These are phyloP conservation scores for Agrochola macilenta DNA, from an alignment of 2,888 invertebrate genomes.

Conservation along the genomic window DNA sequence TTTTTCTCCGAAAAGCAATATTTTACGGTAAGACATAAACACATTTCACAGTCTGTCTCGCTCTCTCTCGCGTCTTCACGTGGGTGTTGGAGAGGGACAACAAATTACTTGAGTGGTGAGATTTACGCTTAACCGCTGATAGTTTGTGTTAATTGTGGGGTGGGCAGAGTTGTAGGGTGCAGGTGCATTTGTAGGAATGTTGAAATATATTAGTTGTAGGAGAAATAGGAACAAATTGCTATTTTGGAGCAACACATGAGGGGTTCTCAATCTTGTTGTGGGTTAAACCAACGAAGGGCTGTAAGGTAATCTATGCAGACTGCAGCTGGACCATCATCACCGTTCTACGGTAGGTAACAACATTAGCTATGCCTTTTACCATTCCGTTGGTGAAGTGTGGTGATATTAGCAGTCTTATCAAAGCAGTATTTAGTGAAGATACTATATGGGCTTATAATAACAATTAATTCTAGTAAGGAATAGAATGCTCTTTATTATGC, in stretches of 20 bases:
- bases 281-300: not conserved
- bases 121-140: constrained; percentile 58
- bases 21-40: constrained; percentile 62
- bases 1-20: constrained; percentile 57
- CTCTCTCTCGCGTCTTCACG: not conserved
- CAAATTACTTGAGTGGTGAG: constrained; percentile 42
- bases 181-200: constrained; percentile 26
- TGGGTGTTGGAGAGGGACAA: constrained; percentile 23
- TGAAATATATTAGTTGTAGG: constrained; percentile 1
- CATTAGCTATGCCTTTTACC: not conserved
- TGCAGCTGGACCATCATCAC: not conserved
- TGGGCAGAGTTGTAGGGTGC: constrained; percentile 22
- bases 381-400: not conserved
- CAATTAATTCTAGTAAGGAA: not conserved
- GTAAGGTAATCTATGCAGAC: not conserved
- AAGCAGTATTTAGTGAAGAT: not conserved
- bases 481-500: too few relatives aligned
- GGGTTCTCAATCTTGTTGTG: not conserved
- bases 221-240: constrained; percentile 26
- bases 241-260: not conserved
- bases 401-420: not conserved
- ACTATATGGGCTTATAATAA: not conserved
- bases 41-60: constrained; percentile 54
- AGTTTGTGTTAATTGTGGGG: constrained; percentile 49
- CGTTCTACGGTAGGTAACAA: not conserved